Conservation (phyloP, 2,113 vertebrate genomes). For the Pomatostomus ruficeps region DNA sequence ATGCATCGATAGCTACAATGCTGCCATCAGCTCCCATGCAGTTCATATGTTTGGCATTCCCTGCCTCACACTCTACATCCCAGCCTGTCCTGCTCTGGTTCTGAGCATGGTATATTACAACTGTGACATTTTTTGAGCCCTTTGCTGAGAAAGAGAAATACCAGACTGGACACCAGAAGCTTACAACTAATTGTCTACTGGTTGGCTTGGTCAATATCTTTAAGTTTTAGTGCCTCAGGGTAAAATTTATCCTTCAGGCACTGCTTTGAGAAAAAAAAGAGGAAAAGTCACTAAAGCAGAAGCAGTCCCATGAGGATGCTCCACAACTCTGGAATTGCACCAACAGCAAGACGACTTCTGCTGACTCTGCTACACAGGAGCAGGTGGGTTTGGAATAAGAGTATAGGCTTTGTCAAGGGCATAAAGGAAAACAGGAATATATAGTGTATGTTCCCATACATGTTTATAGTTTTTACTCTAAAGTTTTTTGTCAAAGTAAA, state of each 20-base stretch:
- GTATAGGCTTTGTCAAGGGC: neutral
- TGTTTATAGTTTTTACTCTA: neutral
- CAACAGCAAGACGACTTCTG: neutral
- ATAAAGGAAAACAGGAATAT: neutral
- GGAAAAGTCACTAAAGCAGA: neutral
- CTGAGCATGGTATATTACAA: neutral
- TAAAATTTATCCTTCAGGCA: neutral
- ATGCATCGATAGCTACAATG: neutral
- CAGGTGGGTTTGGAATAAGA: neutral
- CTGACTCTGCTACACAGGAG: neutral
- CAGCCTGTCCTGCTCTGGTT: neutral
- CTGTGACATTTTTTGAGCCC: neutral
- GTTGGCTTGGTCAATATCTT: neutral
- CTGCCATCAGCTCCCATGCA: neutral
- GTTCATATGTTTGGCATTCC: neutral
- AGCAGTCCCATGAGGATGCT: neutral
- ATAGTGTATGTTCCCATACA: neutral
- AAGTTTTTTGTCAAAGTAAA: neutral
- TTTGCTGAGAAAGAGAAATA: neutral
- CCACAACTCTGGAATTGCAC: neutral
- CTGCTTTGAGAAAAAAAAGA: neutral
- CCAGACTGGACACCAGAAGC: neutral
- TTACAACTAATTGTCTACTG: neutral
- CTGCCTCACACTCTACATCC: neutral
- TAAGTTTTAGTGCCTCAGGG: neutral